Base-by-base conservation (phyloP, 2,113 vertebrate species). In the Calonectris borealis region DNA sequence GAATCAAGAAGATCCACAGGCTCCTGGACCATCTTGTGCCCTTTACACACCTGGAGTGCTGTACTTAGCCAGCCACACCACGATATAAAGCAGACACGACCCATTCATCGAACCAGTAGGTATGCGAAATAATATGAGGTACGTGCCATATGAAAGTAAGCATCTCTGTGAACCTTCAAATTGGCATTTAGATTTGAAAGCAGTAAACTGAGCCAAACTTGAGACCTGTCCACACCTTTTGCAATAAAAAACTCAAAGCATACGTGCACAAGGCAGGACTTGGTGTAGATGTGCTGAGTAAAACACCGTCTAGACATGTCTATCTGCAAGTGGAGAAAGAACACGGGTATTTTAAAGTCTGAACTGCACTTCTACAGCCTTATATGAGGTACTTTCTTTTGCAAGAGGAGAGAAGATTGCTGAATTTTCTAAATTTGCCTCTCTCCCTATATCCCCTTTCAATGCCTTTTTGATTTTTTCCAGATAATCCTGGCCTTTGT, bases 281-380 rank as follows among this genome's bases (percentile, higher is more conserved):
- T 68, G 48, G 55, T 70, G 60, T 71, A 77, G 34, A 16, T 32
- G 10, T 48, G 34, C 65, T 51, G 14, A 44, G 26, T 34, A 51
- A 94, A 95, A 27, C 14, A 44, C 24, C 16, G 29, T 18, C 22
- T 58, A 79, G 48, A 31, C 27, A 69, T 36, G 10, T 60, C 15
- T 57, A 6, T 69, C 54, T 84, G 40, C 54, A 75, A 64, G 38
- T 16, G 24, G 32, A 57, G 61, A 69, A 93, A 60, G 32, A 79
- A 38, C 0, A 0, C 0, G 1, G 4, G 3, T 69, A 19, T 77
- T 80, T 81, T 83, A 24, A 79, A 68, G 27, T 38, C 83, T 81
- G 44, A 86, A 22, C 27, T 68, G 26, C 32, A 36, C 7, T 1
- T 13, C 32, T 72, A 38, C 38, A 75, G 34, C 8, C 1, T 62